Base-by-base conservation (phyloP, 2,797 vertebrate species). In the Mus spretus region DNA sequence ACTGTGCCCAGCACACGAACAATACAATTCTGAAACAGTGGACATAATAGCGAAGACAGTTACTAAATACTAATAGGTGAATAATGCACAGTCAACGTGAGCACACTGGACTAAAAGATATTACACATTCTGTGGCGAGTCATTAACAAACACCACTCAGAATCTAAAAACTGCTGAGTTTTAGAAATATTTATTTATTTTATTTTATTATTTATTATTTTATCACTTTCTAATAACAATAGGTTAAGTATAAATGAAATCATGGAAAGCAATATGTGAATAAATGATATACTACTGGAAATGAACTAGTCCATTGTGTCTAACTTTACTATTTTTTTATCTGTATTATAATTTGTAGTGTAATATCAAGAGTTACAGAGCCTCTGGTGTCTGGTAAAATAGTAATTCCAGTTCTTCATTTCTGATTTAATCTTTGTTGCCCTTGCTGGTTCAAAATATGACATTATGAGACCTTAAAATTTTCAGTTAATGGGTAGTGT, bases 401-500 rank as follows among this genome's bases (percentile, higher is more conserved):
- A 40, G 77, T 84, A 84, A 82, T 12, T 57, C n/a, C 50, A 28
- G 1, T 19, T 90, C 47, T 26, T 93, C 9, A 40, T 80, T 82
- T 95, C 83, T 86, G 19, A 11, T 92, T 93, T 77, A 31, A 84
- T 87, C 65, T 89, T 83, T 28, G 10, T 87, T 96, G 80, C n/a
- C 26, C 63, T 92, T 78, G 37, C 22, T 14, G 19, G 2, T 59
- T 10, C 3, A 89, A 91, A 90, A 15, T 44, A 77, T 22, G 94
- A 17, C 17, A 86, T 85, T 87, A n/a, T 11, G 74, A 44, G 75
- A 34, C n/a, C 79, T 89, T 75, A 63, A 91, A 94, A 86, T 80
- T 53, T 67, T 44, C 65, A 74, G 31, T 75, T 77, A 75, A 84
- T 31, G 44, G 17, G 13, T 59, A 85, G n/a, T 59, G 13, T 59